Evolutionary conservation across 1,140 invertebrate species (phyloP).

Genomic region (Pteromalus puparum): DNA sequence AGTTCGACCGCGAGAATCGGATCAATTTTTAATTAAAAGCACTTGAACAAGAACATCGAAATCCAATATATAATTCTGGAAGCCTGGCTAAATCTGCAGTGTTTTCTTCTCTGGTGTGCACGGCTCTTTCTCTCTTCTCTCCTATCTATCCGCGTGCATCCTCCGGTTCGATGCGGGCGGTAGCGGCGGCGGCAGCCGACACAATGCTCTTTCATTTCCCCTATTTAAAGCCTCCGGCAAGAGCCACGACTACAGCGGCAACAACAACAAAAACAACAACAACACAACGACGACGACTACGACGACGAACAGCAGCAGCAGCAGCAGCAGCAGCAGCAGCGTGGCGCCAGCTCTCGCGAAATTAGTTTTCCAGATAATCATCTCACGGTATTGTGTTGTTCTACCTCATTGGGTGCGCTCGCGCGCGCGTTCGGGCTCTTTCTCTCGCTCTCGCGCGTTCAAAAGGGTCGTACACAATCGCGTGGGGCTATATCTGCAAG

Average conservation of each 20-base stretch:
- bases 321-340: slow-evolving; percentile 50
- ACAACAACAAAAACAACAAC: slow-evolving; percentile 48
- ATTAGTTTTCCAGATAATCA: slow-evolving; percentile 77
- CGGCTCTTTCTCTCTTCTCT: slow-evolving; percentile 15
- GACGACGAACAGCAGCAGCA: slow-evolving; percentile 44
- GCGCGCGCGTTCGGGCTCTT: slow-evolving; percentile 7
- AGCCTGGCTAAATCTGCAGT: slow-evolving; percentile 27
- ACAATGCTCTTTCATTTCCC: slow-evolving; percentile 64
- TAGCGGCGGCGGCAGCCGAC: slow-evolving; percentile 45
- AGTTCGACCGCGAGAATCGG: not conserved
- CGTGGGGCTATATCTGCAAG: slow-evolving; percentile 55
- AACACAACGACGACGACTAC: slow-evolving; percentile 54
- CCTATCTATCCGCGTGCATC: slow-evolving; percentile 36
- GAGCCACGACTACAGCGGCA: slow-evolving; percentile 49
- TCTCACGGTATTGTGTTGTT: slow-evolving; percentile 73
- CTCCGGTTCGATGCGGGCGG: slow-evolving; percentile 26
- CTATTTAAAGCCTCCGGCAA: slow-evolving; percentile 53
- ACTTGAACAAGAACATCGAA: slow-evolving; percentile 25
- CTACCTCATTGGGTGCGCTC: slow-evolving; percentile 53
- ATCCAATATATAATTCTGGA: slow-evolving; percentile 46
- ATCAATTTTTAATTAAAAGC: slow-evolving; percentile 43
- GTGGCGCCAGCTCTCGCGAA: slow-evolving; percentile 68
- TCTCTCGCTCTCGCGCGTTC: slow-evolving; percentile 8
- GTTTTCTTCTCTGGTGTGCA: slow-evolving; percentile 19
- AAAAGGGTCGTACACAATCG: slow-evolving; percentile 25